These are phyloP conservation scores for Cottus gobio DNA, from an alignment of 2,113 vertebrate species.

Conservation along the genomic window DNA sequence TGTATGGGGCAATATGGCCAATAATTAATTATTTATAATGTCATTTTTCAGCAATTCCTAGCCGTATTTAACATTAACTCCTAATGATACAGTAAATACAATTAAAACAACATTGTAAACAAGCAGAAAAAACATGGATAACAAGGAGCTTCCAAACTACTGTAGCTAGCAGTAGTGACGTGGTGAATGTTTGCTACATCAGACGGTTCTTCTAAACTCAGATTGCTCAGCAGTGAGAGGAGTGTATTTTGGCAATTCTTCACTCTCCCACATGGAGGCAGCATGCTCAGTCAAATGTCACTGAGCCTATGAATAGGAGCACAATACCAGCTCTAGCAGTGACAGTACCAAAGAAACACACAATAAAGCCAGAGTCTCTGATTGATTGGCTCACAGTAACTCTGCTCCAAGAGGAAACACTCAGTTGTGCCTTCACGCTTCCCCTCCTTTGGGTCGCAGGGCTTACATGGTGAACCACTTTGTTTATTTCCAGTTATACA, in stretches of 20 bases:
- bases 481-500: conserved; percentile 35
- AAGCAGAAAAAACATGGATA: not conserved
- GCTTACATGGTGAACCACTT: conserved; percentile 23
- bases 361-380: conserved; percentile 56
- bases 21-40: not conserved
- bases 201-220: not conserved
- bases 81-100: not conserved
- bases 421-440: conserved; percentile 37
- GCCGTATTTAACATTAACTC: not conserved
- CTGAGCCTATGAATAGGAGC: not conserved
- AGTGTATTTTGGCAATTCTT: conserved; percentile 33
- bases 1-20: not conserved
- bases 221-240: not conserved
- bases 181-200: not conserved
- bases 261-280: conserved; percentile 71
- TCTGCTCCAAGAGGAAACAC: conserved; percentile 57
- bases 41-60: not conserved
- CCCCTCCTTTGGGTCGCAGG: conserved; percentile 32
- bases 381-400: conserved; percentile 54
- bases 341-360: conserved; percentile 41
- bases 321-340: conserved; percentile 38
- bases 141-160: not conserved
- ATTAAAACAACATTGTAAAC: not conserved
- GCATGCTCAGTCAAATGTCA: conserved; percentile 42
- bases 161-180: not conserved